Percentiles rank a stretch among this genome's conserved stretches.
Evolutionary conservation across 2,113 vertebrate species (phyloP).

Genomic region (Spea multiplicata): DNA sequence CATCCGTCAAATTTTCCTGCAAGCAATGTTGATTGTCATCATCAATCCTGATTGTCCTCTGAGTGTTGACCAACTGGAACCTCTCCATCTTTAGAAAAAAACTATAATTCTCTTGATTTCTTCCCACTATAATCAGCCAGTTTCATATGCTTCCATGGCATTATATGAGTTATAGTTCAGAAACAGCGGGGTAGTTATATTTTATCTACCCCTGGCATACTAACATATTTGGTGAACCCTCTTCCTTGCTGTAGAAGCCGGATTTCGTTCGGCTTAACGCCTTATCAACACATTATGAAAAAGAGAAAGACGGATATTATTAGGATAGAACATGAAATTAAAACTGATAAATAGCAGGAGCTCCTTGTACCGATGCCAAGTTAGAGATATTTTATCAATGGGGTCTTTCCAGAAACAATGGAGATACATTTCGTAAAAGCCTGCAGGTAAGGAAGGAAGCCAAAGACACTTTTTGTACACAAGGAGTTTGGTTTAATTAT

Average conservation of each 20-base stretch:
- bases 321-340: conserved; percentile 26
- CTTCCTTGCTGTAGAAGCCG: not conserved
- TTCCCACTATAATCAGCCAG: no score
- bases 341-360: conserved; percentile 31
- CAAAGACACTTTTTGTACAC: not conserved
- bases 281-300: conserved; percentile 2
- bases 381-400: conserved; percentile 19
- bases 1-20: no score
- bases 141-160: no score
- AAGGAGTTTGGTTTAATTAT: not conserved
- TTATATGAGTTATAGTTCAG: no score
- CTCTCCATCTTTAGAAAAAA: no score
- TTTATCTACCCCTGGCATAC: no score
- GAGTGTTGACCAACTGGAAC: no score
- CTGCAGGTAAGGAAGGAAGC: conserved; percentile 19
- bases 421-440: not conserved
- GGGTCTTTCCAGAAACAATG: not conserved
- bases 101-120: no score
- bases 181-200: no score
- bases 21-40: no score
- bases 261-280: not conserved
- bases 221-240: no score
- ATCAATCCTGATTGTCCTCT: no score
- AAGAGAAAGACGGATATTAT: conserved; percentile 8
- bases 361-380: conserved; percentile 33